These are phyloP conservation scores for Bungarus multicinctus DNA, from an alignment of 2,113 vertebrate genomes.

Conservation along the genomic window DNA sequence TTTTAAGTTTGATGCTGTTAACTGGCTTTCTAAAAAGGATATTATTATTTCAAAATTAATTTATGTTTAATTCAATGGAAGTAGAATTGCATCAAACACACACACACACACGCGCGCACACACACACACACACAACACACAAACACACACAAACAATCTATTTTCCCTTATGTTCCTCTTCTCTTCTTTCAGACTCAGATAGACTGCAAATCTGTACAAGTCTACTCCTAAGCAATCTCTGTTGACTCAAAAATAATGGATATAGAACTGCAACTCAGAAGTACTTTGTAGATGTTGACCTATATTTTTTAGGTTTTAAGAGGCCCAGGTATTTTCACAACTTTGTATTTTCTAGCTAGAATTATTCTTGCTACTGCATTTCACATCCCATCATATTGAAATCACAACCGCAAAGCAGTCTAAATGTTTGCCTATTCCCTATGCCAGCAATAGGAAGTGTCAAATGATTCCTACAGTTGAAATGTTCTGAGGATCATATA, in stretches of 20 bases:
- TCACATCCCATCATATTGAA: background rate
- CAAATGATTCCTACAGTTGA: background rate
- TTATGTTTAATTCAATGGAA: background rate
- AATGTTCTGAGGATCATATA: background rate
- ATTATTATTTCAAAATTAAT: background rate
- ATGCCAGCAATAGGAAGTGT: background rate
- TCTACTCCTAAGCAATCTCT: background rate
- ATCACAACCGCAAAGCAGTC: background rate
- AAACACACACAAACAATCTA: background rate
- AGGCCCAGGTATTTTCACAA: background rate
- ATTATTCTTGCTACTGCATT: background rate
- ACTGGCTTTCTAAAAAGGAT: constrained; percentile 6
- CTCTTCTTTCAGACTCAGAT: background rate
- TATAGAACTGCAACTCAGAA: background rate
- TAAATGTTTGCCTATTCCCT: background rate
- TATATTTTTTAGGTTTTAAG: constrained; percentile 17
- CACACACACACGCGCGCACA: background rate
- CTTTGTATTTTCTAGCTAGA: background rate
- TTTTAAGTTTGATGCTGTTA: constrained; percentile 23
- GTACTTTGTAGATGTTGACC: constrained; percentile 6
- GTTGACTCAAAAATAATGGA: background rate
- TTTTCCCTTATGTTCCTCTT: constrained; percentile 34
- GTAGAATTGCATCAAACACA: background rate
- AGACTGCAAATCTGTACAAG: background rate
- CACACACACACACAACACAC: background rate